These are phyloP conservation scores for Coregonus ussuriensis DNA, from an alignment of 2,797 vertebrate species.

Conservation along the genomic window DNA sequence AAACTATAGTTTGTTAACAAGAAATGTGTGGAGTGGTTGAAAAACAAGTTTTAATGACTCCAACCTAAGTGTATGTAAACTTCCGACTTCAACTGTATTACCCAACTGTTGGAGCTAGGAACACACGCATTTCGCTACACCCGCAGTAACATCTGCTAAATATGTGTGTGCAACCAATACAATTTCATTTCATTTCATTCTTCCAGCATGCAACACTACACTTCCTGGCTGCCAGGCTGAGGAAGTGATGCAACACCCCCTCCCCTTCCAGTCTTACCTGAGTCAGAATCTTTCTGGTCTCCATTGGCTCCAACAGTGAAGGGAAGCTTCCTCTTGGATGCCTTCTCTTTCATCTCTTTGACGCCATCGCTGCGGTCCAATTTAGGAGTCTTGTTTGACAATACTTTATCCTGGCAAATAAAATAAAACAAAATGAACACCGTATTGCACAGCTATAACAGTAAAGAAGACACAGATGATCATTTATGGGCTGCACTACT, in stretches of 20 bases:
- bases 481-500: no score
- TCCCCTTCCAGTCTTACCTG: conserved; percentile 78
- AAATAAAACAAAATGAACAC: not conserved
- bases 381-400: conserved; percentile 98
- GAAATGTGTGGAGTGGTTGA: no score
- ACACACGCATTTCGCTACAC: no score
- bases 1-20: no score
- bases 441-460: not conserved
- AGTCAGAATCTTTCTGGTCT: conserved; percentile 99
- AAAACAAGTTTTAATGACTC: no score
- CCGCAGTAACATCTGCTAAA: no score
- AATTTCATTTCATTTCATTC: not conserved
- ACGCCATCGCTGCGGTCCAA: conserved; percentile 95
- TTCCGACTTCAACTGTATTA: no score
- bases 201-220: conserved; percentile 38
- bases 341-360: conserved; percentile 99
- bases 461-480: no score
- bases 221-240: conserved; percentile 44
- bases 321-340: conserved; percentile 95
- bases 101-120: no score
- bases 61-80: no score
- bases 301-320: conserved; percentile 98
- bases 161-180: no score
- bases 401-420: conserved; percentile 92
- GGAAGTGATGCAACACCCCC: conserved; percentile 40